Evolutionary conservation across 2,113 vertebrate genomes (phyloP).

Genomic region (Galemys pyrenaicus): DNA sequence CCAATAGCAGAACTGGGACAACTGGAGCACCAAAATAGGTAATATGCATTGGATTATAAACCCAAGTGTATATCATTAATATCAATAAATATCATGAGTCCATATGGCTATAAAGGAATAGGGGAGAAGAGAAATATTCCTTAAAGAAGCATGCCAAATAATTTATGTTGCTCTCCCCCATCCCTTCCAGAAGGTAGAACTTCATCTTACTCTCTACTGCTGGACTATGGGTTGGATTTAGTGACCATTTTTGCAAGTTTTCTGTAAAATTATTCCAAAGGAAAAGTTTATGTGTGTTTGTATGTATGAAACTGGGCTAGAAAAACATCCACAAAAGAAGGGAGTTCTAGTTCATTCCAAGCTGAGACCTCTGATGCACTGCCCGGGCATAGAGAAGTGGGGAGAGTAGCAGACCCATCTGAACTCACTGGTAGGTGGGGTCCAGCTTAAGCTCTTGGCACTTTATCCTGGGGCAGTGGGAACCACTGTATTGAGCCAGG

Average conservation of each 20-base stretch:
- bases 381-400: background rate
- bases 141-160: constrained; percentile 6
- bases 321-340: background rate
- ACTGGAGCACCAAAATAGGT: background rate
- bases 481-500: background rate
- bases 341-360: background rate
- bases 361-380: background rate
- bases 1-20: background rate
- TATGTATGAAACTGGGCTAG: background rate
- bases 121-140: background rate
- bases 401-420: no score
- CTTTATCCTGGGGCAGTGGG: background rate
- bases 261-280: background rate
- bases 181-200: background rate
- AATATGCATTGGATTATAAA: background rate
- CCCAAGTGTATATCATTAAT: background rate
- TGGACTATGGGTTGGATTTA: background rate
- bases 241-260: background rate
- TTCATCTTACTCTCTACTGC: background rate
- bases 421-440: background rate
- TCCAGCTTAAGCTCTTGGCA: background rate
- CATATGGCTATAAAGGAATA: background rate
- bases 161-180: background rate
- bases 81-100: background rate
- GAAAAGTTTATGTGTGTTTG: background rate